phyloP scores from a whole-genome alignment of 2,888 invertebrate genomes.

The Coelopa pilipes region DNA sequence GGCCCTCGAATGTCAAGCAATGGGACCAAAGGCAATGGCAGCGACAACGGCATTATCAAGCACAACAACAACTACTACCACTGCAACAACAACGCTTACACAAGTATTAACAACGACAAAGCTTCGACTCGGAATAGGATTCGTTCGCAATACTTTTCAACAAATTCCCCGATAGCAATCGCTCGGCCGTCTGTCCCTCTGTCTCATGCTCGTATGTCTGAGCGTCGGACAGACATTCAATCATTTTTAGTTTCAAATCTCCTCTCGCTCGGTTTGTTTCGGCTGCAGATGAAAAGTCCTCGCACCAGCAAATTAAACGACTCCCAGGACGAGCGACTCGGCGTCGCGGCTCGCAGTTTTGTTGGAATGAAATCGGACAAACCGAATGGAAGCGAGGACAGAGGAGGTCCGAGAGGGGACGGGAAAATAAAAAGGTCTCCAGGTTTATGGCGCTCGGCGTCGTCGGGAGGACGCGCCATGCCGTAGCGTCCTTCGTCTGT shows the following conservation, averaged over 20 bases:
- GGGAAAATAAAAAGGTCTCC: conserved; percentile 4
- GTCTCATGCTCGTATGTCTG: too few species aligned
- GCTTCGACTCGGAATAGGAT: not conserved
- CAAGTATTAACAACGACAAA: not conserved
- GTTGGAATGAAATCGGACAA: not conserved
- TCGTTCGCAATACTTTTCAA: not conserved
- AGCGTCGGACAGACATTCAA: not conserved
- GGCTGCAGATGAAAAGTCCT: not conserved
- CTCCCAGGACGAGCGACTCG: too few species aligned
- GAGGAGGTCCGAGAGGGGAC: not conserved
- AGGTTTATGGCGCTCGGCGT: not conserved
- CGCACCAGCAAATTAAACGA: not conserved
- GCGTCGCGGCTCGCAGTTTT: too few species aligned
- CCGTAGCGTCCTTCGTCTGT: not conserved
- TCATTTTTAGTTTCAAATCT: conserved; percentile 1
- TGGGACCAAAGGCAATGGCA: too few species aligned
- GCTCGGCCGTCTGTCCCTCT: too few species aligned
- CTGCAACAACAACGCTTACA: not conserved
- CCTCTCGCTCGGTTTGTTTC: not conserved
- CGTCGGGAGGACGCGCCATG: not conserved
- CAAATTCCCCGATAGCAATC: not conserved
- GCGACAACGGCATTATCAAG: not conserved
- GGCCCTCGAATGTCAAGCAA: too few species aligned
- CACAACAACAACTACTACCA: not conserved
- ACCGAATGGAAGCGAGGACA: not conserved